Percentiles rank a stretch among this genome's conserved stretches.
Conservation (phyloP, 2,113 vertebrate genomes). For the Noctilio leporinus region DNA sequence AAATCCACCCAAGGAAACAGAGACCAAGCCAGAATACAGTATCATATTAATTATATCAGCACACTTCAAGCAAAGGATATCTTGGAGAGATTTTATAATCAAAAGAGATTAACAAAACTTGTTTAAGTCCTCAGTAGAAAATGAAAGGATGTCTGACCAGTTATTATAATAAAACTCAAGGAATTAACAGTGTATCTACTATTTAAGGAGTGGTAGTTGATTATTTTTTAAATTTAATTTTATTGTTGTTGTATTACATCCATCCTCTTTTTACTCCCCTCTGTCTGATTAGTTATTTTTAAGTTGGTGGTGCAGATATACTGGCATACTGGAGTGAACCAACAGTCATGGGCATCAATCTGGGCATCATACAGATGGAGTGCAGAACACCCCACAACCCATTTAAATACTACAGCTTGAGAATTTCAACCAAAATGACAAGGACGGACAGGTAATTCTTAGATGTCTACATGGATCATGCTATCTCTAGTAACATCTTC, state of each 20-base stretch:
- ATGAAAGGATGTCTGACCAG: background rate
- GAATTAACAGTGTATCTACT: background rate
- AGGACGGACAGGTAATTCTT: background rate
- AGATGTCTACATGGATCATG: background rate
- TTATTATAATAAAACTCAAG: background rate
- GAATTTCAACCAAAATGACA: background rate
- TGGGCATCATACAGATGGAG: background rate
- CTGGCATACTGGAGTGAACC: background rate
- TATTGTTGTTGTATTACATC: too few species aligned
- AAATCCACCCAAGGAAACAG: background rate
- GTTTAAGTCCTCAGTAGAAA: background rate
- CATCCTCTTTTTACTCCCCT: too few species aligned
- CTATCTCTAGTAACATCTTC: background rate
- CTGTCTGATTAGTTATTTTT: constrained; percentile 12
- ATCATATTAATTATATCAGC: background rate
- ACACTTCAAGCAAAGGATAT: background rate
- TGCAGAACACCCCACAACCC: background rate
- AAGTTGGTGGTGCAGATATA: background rate
- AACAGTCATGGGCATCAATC: background rate
- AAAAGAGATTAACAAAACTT: background rate
- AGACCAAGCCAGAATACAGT: background rate
- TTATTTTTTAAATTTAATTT: too few species aligned
- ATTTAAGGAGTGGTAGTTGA: background rate
- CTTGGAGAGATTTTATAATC: background rate
- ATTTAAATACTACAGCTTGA: background rate